Percentiles rank a stretch among this genome's conserved stretches.
These are phyloP conservation scores for Scomber scombrus DNA, from an alignment of 2,113 vertebrate genomes.

Conservation along the genomic window DNA sequence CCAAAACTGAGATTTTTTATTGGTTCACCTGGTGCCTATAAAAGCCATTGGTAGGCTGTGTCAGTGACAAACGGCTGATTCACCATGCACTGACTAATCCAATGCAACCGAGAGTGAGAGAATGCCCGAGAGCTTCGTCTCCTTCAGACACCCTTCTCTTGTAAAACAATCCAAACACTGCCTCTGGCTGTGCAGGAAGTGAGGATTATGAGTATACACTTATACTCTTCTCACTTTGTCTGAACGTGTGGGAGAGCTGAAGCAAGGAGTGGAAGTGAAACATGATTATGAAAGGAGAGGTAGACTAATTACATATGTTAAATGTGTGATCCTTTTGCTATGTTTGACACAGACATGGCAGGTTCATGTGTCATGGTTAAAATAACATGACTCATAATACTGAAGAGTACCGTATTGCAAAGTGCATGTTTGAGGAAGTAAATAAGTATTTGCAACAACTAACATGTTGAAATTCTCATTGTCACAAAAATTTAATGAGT, in stretches of 20 bases:
- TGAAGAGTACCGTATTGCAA: not conserved
- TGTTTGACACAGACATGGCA: slow-evolving; percentile 25
- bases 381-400: not conserved
- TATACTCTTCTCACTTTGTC: slow-evolving; percentile 41
- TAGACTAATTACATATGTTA: slow-evolving; percentile 25
- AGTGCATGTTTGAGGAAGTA: not conserved
- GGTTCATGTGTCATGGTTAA: slow-evolving; percentile 13
- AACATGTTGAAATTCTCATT: not conserved
- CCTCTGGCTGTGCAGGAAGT: slow-evolving; percentile 71
- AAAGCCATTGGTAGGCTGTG: slow-evolving; percentile 72
- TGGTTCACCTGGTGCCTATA: slow-evolving; percentile 77
- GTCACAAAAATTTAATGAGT: not conserved
- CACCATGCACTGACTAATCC: slow-evolving; percentile 74
- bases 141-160: slow-evolving; percentile 68
- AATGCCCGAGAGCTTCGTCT: slow-evolving; percentile 56
- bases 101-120: slow-evolving; percentile 40
- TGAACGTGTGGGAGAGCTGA: slow-evolving; percentile 50
- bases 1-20: slow-evolving; percentile 67
- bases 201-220: slow-evolving; percentile 65
- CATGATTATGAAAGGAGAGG: slow-evolving; percentile 53
- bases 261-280: slow-evolving; percentile 31
- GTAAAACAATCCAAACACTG: slow-evolving; percentile 75
- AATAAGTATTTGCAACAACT: not conserved
- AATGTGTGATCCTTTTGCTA: slow-evolving; percentile 26
- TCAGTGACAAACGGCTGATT: slow-evolving; percentile 78